A percentile compares a stretch with the other conserved stretches of the same genome.
Conservation (phyloP, 2,888 invertebrate species). For the Junonia oenone region DNA sequence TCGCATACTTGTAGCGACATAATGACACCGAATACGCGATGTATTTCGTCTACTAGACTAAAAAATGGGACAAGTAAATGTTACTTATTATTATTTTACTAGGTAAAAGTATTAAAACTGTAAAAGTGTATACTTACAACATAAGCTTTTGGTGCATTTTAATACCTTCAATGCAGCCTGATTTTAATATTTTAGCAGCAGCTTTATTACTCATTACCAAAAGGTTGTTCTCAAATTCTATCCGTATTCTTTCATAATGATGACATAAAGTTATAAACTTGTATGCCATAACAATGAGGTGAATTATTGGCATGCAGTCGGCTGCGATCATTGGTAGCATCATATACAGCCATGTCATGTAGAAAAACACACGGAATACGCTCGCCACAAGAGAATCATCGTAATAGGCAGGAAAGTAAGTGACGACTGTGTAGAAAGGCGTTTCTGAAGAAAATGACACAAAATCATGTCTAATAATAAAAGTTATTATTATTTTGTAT, state of each 20-base stretch:
- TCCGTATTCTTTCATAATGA: slow-evolving; percentile 49
- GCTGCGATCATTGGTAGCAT: slow-evolving; percentile 70
- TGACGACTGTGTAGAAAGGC: slow-evolving; percentile 68
- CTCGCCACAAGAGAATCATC: slow-evolving; percentile 48
- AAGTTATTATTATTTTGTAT: neutral
- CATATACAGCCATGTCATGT: slow-evolving; percentile 63
- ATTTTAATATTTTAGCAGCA: slow-evolving; percentile 47
- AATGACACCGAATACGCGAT: slow-evolving; percentile 66
- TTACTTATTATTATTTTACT: no score
- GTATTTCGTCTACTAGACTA: slow-evolving; percentile 60
- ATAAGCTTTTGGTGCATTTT: slow-evolving; percentile 60
- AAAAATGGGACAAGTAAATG: no score
- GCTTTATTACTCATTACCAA: slow-evolving; percentile 35
- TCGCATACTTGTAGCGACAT: slow-evolving; percentile 72
- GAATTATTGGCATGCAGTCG: slow-evolving; percentile 64
- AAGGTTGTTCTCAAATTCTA: slow-evolving; percentile 45
- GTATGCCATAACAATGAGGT: slow-evolving; percentile 53
- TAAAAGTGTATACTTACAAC: slow-evolving; percentile 56
- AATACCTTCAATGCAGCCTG: slow-evolving; percentile 54
- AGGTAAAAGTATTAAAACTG: no score
- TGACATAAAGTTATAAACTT: slow-evolving; percentile 60
- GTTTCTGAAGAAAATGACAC: slow-evolving; percentile 38
- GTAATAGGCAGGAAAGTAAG: slow-evolving; percentile 57
- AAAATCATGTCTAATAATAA: neutral
- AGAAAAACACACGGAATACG: slow-evolving; percentile 56